Evolutionary conservation across 2,113 vertebrate genomes (phyloP).

Genomic region (Salvelinus fontinalis): DNA sequence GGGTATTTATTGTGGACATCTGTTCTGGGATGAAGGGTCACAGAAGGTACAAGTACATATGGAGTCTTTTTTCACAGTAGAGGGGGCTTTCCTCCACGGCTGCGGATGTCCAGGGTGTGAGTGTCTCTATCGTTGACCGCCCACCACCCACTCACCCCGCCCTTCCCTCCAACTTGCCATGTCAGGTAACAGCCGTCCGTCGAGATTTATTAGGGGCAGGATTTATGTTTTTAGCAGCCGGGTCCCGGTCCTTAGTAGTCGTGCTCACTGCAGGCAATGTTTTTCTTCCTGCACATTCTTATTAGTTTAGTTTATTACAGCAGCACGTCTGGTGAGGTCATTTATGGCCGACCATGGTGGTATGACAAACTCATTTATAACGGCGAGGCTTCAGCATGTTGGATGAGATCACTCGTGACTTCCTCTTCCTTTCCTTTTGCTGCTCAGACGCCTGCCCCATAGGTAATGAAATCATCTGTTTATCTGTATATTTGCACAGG

Average conservation of each 20-base stretch:
- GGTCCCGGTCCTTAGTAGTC: conserved; percentile 49
- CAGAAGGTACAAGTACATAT: conserved; percentile 78
- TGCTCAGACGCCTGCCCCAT: conserved; percentile 44
- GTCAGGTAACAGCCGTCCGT: conserved; percentile 73
- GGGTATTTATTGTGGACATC: conserved; percentile 88
- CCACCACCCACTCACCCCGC: conserved; percentile 49
- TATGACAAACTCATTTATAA: conserved; percentile 84
- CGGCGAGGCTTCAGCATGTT: conserved; percentile 76
- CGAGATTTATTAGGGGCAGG: conserved; percentile 79
- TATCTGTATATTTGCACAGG: conserved; percentile 78
- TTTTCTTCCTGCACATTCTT: conserved; percentile 80
- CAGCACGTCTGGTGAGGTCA: conserved; percentile 86
- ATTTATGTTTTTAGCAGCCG: conserved; percentile 76
- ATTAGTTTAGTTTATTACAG: conserved; percentile 85
- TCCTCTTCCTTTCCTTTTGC: conserved; percentile 18
- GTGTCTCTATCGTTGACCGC: conserved; percentile 51
- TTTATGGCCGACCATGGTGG: conserved; percentile 80
- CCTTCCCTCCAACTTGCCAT: conserved; percentile 67
- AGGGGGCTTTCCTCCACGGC: conserved; percentile 76
- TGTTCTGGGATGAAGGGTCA: conserved; percentile 85
- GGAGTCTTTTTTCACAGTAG: conserved; percentile 85
- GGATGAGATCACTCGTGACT: conserved; percentile 76
- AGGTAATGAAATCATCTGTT: conserved; percentile 87
- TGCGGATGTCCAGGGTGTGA: conserved; percentile 72
- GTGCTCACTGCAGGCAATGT: conserved; percentile 70